A percentile compares a stretch with the other conserved stretches of the same genome.
These are phyloP conservation scores for Macquaria ambigua DNA, from an alignment of 2,113 vertebrate genomes.

Conservation along the genomic window DNA sequence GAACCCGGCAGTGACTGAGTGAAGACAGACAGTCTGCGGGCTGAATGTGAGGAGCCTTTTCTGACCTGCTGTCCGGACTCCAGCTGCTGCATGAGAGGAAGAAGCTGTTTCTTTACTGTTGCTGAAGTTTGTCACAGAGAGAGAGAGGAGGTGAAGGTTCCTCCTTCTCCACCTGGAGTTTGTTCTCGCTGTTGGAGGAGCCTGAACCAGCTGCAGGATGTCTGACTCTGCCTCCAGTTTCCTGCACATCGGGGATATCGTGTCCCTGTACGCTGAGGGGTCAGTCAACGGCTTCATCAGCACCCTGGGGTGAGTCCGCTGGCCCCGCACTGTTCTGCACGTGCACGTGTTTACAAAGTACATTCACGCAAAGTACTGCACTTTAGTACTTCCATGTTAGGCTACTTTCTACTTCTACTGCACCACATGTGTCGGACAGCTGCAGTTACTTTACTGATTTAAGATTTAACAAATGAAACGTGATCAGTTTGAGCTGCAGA, in stretches of 20 bases:
- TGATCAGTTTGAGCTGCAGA: too few species aligned
- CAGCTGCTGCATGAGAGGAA: neutral
- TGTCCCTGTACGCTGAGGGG: conserved; percentile 94
- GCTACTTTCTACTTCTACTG: too few species aligned
- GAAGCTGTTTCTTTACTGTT: too few species aligned
- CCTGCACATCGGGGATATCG: conserved; percentile 94
- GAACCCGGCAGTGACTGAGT: neutral
- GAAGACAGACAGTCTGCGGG: neutral
- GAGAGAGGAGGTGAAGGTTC: neutral
- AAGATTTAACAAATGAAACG: too few species aligned
- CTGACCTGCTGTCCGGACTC: neutral
- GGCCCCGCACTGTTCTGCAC: too few species aligned
- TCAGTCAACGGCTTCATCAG: conserved; percentile 95
- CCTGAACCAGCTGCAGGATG: conserved; percentile 74
- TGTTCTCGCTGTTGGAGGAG: too few species aligned
- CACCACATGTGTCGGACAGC: too few species aligned
- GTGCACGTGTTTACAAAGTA: too few species aligned
- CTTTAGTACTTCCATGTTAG: too few species aligned
- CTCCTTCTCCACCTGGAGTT: neutral
- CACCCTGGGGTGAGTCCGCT: conserved; percentile 90
- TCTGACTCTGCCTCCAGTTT: conserved; percentile 94
- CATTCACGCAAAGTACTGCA: too few species aligned
- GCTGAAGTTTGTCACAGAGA: neutral
- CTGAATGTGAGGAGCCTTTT: neutral
- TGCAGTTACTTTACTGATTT: too few species aligned